Percentiles rank a stretch among this genome's conserved stretches.
Conservation (phyloP, 2,888 invertebrate genomes). For the Pedicia rivosa region DNA sequence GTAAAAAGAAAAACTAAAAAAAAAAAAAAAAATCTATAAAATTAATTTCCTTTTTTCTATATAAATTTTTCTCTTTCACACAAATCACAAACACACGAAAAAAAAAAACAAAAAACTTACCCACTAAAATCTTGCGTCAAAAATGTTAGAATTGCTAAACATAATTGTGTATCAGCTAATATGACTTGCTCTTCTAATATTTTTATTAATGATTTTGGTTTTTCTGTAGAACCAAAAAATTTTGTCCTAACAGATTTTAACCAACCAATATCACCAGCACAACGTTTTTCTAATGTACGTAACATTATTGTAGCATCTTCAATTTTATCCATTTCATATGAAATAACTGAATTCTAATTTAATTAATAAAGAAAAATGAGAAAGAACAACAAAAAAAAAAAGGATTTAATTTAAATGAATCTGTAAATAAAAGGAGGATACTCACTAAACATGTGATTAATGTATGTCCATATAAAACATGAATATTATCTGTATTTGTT, state of each 20-base stretch:
- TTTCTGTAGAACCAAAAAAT: conserved; percentile 27
- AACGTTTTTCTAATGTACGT: conserved; percentile 42
- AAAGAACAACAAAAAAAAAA: too few species aligned
- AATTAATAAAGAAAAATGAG: conserved; percentile 3
- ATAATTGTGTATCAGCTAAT: conserved; percentile 47
- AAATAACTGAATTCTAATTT: conserved; percentile 48
- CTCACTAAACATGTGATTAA: conserved; percentile 12
- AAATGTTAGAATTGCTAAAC: conserved; percentile 44
- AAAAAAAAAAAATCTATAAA: too few species aligned
- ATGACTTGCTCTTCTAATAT: conserved; percentile 46
- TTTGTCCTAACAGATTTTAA: conserved; percentile 35
- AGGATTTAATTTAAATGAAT: not conserved
- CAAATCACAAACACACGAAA: too few species aligned
- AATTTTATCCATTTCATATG: conserved; percentile 50
- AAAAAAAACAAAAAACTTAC: conserved; percentile 4
- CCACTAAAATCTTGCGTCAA: conserved; percentile 47
- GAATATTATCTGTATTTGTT: conserved; percentile 6
- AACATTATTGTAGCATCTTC: conserved; percentile 37
- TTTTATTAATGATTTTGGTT: conserved; percentile 25
- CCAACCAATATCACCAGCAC: conserved; percentile 37
- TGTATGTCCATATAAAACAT: conserved; percentile 11
- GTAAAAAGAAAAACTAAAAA: too few species aligned
- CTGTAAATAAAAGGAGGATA: not conserved
- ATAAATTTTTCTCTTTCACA: too few species aligned
- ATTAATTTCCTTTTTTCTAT: too few species aligned